phyloP scores from a whole-genome alignment of 2,113 vertebrate species.

The Nannospalax galili region DNA sequence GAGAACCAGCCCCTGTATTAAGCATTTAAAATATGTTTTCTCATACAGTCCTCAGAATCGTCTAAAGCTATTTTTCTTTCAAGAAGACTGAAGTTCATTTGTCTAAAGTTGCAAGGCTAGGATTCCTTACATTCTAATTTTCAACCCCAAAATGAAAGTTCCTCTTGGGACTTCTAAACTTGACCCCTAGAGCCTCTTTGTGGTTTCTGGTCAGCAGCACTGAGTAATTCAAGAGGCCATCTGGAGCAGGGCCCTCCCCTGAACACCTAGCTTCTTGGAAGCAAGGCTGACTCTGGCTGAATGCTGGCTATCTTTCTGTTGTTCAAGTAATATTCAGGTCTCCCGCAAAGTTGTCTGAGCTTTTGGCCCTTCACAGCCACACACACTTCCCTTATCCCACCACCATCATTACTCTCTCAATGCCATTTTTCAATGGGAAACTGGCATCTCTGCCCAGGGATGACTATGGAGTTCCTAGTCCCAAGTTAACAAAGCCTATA shows the following conservation, averaged over 20 bases:
- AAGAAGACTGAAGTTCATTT: not conserved
- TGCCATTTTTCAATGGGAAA: not conserved
- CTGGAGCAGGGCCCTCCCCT: not conserved
- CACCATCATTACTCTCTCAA: not conserved
- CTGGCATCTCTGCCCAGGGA: not conserved
- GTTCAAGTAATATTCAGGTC: constrained; percentile 4
- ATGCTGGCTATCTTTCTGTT: not conserved
- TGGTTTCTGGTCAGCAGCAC: not conserved
- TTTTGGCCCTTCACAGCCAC: not conserved
- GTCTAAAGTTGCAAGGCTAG: not conserved
- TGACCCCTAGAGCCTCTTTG: not conserved
- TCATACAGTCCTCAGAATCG: not conserved
- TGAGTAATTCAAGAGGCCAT: not conserved
- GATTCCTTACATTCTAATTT: not conserved
- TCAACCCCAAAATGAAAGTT: not conserved
- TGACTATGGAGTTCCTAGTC: not conserved
- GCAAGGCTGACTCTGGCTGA: not conserved
- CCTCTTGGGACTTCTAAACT: not conserved
- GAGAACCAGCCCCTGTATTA: not conserved
- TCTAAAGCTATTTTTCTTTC: not conserved
- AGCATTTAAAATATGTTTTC: not conserved
- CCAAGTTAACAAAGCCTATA: not conserved
- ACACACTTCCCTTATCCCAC: not conserved
- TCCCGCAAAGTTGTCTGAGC: constrained; percentile 2
- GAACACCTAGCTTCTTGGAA: not conserved